A percentile compares a stretch with the other conserved stretches of the same genome.
Evolutionary conservation across 2,888 invertebrate genomes (phyloP).

Genomic region (Eupithecia dodoneata): DNA sequence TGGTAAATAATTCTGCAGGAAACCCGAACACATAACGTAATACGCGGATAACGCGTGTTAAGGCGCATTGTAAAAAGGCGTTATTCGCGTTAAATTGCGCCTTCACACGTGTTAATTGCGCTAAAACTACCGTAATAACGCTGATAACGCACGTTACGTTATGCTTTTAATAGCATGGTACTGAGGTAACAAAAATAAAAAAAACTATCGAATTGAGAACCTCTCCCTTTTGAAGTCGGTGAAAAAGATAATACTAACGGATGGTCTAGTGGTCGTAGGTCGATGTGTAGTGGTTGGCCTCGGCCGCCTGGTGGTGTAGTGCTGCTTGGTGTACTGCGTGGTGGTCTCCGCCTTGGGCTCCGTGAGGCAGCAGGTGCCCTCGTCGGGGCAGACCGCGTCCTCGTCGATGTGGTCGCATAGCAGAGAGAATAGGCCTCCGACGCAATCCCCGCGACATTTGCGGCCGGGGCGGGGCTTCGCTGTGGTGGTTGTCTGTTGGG

Average conservation of each 20-base stretch:
- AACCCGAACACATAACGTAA: too few species aligned
- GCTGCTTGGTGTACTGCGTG: constrained; percentile 46
- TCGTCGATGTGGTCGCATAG: constrained; percentile 94
- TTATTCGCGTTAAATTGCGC: too few species aligned
- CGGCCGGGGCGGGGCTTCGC: constrained; percentile 67
- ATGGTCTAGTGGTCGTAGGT: constrained; percentile 70
- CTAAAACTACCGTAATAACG: too few species aligned
- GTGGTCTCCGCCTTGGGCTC: constrained; percentile 82
- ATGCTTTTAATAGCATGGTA: too few species aligned
- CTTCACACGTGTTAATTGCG: too few species aligned
- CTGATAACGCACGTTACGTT: too few species aligned
- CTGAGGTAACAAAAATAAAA: too few species aligned
- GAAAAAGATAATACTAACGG: constrained; percentile 53
- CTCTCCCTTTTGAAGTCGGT: too few species aligned
- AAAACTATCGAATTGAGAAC: too few species aligned
- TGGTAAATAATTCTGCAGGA: too few species aligned
- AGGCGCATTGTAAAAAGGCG: too few species aligned
- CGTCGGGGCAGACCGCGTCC: constrained; percentile 89
- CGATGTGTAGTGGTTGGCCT: constrained; percentile 62
- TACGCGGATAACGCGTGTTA: too few species aligned
- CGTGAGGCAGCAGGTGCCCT: constrained; percentile 91
- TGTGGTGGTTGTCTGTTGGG: constrained; percentile 60
- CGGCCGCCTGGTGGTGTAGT: constrained; percentile 55
- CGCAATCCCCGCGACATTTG: constrained; percentile 92
- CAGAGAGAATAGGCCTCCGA: constrained; percentile 91